A percentile compares a stretch with the other conserved stretches of the same genome.
phyloP scores from a whole-genome alignment of 2,888 invertebrate species.

The Steinernema scapterisci region DNA sequence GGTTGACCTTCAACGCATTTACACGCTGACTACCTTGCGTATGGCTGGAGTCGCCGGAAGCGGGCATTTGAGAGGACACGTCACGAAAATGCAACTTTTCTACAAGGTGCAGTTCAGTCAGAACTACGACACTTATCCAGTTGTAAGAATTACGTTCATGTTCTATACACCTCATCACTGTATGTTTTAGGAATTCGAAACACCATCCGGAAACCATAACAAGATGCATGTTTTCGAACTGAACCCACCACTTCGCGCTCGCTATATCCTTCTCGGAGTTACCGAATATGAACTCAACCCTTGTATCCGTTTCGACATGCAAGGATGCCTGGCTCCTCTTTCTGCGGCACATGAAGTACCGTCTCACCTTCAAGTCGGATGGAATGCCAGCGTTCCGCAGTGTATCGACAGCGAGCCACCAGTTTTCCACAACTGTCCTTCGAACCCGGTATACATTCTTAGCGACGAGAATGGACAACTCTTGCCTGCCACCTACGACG shows the following conservation, averaged over 20 bases:
- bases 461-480: slow-evolving; percentile 84
- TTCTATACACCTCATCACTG: background rate
- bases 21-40: slow-evolving; percentile 73
- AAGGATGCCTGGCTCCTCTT: slow-evolving; percentile 81
- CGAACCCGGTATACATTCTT: slow-evolving; percentile 85
- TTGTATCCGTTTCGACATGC: slow-evolving; percentile 90
- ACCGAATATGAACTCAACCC: slow-evolving; percentile 96
- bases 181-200: slow-evolving; percentile 71
- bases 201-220: slow-evolving; percentile 78
- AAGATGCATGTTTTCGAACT: slow-evolving; percentile 93
- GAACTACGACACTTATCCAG: slow-evolving; percentile 94
- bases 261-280: slow-evolving; percentile 90
- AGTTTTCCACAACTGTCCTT: slow-evolving; percentile 92
- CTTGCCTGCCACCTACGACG: slow-evolving; percentile 86
- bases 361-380: slow-evolving; percentile 65
- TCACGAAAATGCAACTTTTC: slow-evolving; percentile 93
- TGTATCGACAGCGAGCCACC: slow-evolving; percentile 86
- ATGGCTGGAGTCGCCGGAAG: slow-evolving; percentile 65
- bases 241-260: slow-evolving; percentile 88
- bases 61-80: slow-evolving; percentile 75
- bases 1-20: slow-evolving; percentile 90
- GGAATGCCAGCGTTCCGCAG: slow-evolving; percentile 66
- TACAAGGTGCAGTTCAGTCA: slow-evolving; percentile 91
- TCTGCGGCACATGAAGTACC: slow-evolving; percentile 61
- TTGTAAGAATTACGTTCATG: slow-evolving; percentile 68